Base-by-base conservation (phyloP, 2,797 vertebrate species). In the Diceros bicornis region DNA sequence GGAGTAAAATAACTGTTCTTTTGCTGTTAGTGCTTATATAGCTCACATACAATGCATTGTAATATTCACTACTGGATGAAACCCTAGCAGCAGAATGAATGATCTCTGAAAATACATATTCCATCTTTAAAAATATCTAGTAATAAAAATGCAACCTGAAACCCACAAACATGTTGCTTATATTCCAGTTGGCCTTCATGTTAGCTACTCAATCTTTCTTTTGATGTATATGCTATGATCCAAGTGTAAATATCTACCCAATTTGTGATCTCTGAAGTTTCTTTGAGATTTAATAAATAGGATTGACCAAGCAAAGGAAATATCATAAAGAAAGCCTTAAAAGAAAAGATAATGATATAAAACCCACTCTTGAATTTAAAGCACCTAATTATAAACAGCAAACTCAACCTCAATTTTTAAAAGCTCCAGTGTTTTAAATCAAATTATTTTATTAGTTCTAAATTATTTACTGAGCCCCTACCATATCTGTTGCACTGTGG, bases 51-150 rank as follows among this genome's bases (percentile, higher is more conserved):
- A 86, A 29, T 59, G 25, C 18, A 85, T 18, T 52, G 32, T 69
- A 68, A 59, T 52, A 68, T 55, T 75, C 11, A 71, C 34, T 47
- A 14, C 7, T 59, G 21, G 34, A 52, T 61, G 25, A 87, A 94
- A 69, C 0, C 14, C 50, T 32, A 68, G 0, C 2, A 25, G 16
- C 29, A n/a, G 75, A 79, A 82, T 52, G 47, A 92, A 74, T 82
- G 50, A 81, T 79, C 92, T 95, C 69, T 93, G 61, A 94, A 96
- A 97, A 47, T 66, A 52, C 68, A 1, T 34, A 75, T 94, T 57
- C 55, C 14, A 47, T 62, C 9, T 32, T 94, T 96, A 83, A 83
- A 78, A 74, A 66, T 55, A 34, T 50, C 9, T 37, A 13, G 9
- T 57, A 77, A 88, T 84, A 89, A 90, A 69, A 96, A 66, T 61